Evolutionary conservation across 2,113 vertebrate species (phyloP).

Genomic region (Pedionomus torquatus): DNA sequence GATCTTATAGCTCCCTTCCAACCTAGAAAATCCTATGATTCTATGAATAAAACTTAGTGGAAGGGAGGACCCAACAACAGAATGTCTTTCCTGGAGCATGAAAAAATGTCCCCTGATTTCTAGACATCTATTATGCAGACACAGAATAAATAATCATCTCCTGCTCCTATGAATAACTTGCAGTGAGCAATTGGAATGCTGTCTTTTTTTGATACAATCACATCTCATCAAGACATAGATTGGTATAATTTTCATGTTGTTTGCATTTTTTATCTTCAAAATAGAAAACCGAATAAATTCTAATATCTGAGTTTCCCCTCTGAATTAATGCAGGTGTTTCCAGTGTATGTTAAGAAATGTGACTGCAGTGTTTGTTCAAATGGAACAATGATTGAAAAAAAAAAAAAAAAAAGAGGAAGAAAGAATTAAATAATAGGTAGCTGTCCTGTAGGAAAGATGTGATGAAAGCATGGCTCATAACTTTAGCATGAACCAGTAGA

Average conservation of each 20-base stretch:
- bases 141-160: not conserved
- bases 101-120: not conserved
- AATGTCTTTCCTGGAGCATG: not conserved
- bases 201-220: not conserved
- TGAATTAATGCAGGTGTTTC: not conserved
- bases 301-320: not conserved
- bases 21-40: too few species aligned
- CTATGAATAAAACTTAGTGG: not conserved
- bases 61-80: not conserved
- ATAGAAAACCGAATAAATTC: not conserved
- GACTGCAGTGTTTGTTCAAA: fast-evolving
- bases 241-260: not conserved
- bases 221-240: not conserved
- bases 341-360: not conserved
- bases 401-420: not conserved
- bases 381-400: not conserved
- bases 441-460: not conserved
- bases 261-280: not conserved
- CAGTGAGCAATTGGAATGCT: not conserved
- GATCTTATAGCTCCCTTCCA: too few species aligned
- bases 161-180: not conserved
- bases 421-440: not conserved
- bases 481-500: not conserved
- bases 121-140: not conserved
- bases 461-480: not conserved